phyloP scores from a whole-genome alignment of 1,140 invertebrate genomes.

The Bicyclus anynana region DNA sequence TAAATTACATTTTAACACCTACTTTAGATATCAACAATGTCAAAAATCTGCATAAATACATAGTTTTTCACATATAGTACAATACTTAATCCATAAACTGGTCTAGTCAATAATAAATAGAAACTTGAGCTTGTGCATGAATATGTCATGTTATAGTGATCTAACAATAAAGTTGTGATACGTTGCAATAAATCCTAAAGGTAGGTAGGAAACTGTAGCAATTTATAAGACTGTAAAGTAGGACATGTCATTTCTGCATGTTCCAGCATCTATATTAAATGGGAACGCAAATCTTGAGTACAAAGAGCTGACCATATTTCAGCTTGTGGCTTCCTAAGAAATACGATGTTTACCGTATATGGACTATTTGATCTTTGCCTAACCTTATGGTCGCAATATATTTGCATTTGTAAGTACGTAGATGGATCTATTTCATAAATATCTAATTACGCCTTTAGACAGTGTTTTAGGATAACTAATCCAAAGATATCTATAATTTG shows the following conservation, averaged over 20 bases:
- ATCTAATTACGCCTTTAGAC: too few relatives aligned
- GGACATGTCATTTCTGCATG: slow-evolving; percentile 7
- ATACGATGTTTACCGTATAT: slow-evolving; percentile 36
- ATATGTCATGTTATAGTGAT: background rate
- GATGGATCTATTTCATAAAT: slow-evolving; percentile 4
- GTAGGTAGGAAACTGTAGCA: background rate
- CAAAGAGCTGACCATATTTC: slow-evolving; percentile 37
- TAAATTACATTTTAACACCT: too few relatives aligned
- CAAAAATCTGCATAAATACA: too few relatives aligned
- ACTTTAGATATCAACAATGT: too few relatives aligned
- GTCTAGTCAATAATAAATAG: too few relatives aligned
- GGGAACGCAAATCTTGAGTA: slow-evolving; percentile 30
- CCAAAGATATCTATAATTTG: too few relatives aligned
- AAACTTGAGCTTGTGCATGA: too few relatives aligned
- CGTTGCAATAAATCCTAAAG: background rate
- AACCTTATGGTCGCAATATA: slow-evolving; percentile 22
- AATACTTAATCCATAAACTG: too few relatives aligned
- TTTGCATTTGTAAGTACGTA: slow-evolving; percentile 18
- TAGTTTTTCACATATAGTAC: too few relatives aligned
- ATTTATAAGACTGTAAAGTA: background rate
- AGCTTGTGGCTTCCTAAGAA: slow-evolving; percentile 30
- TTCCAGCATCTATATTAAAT: slow-evolving; percentile 23
- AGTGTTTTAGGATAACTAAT: too few relatives aligned
- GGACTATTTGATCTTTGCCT: slow-evolving; percentile 27
- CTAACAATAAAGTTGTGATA: background rate